phyloP scores from a whole-genome alignment of 2,888 invertebrate species.

The Hypomecis atomaria region DNA sequence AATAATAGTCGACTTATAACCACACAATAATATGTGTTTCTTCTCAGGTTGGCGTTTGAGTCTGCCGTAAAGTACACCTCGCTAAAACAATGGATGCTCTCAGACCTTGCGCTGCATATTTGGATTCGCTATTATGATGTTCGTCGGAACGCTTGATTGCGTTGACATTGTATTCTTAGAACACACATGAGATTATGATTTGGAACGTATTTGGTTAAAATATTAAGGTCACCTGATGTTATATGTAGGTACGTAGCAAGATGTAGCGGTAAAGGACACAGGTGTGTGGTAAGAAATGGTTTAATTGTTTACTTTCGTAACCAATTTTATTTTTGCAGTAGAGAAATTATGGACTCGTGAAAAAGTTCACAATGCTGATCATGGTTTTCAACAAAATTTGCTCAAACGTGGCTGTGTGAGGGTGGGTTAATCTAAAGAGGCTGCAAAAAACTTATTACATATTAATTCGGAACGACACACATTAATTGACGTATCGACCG shows the following conservation, averaged over 20 bases:
- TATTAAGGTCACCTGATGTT: slow-evolving; percentile 3
- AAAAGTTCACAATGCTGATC: no score
- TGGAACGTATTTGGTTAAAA: slow-evolving; percentile 11
- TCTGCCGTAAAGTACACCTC: slow-evolving; percentile 42
- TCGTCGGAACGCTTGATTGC: slow-evolving; percentile 36
- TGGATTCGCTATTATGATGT: slow-evolving; percentile 38
- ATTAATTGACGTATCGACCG: no score
- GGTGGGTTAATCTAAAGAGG: no score
- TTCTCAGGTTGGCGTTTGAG: slow-evolving; percentile 13
- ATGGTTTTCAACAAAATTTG: no score
- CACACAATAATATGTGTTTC: background rate
- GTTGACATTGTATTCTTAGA: slow-evolving; percentile 42
- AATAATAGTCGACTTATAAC: background rate
- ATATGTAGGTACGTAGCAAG: background rate
- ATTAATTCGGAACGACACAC: no score
- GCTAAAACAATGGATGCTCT: slow-evolving; percentile 50
- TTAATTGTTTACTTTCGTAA: background rate
- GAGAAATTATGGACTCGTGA: no score
- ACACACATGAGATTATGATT: slow-evolving; percentile 15
- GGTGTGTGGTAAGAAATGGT: background rate
- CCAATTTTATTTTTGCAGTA: background rate
- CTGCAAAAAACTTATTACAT: no score
- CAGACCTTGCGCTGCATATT: slow-evolving; percentile 46
- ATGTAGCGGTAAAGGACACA: background rate
- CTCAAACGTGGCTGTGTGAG: no score